A percentile compares a stretch with the other conserved stretches of the same genome.
Evolutionary conservation across 2,888 invertebrate species (phyloP).

Genomic region (Mesorhabditis sp.): DNA sequence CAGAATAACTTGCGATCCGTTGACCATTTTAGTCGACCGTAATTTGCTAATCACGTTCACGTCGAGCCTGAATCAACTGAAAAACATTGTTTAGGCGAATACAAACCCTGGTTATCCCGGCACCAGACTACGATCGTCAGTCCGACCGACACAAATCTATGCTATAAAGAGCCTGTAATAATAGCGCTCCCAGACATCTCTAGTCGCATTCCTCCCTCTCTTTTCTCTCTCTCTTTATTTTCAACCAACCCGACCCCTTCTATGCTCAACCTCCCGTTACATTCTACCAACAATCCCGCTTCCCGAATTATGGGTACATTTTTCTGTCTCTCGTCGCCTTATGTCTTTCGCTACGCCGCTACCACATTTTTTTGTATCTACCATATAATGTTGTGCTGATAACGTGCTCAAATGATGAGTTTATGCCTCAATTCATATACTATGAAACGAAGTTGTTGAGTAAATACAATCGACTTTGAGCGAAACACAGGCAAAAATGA

Average conservation of each 20-base stretch:
- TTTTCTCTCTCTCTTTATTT: neutral
- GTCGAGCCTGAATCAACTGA: neutral
- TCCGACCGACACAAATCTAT: neutral
- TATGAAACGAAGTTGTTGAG: too few species aligned
- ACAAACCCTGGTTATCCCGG: constrained; percentile 46
- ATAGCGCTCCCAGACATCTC: constrained; percentile 4
- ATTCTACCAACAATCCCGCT: neutral
- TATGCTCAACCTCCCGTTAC: neutral
- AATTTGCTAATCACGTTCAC: neutral
- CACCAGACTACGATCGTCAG: constrained; percentile 41
- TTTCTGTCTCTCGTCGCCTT: neutral
- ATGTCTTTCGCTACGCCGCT: neutral
- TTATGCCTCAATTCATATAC: too few species aligned
- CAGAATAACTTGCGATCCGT: neutral
- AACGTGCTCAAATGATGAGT: too few species aligned
- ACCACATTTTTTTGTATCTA: neutral
- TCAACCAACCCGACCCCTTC: neutral
- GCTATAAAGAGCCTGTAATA: neutral
- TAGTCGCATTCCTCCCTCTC: neutral
- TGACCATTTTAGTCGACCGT: constrained; percentile 9
- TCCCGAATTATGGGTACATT: neutral
- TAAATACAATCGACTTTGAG: too few species aligned
- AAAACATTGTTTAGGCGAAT: constrained; percentile 34
- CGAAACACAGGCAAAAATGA: too few species aligned
- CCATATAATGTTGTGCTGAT: too few species aligned